Conservation (phyloP, 2,797 vertebrate species). For the Hypotaenidia philippensis region DNA sequence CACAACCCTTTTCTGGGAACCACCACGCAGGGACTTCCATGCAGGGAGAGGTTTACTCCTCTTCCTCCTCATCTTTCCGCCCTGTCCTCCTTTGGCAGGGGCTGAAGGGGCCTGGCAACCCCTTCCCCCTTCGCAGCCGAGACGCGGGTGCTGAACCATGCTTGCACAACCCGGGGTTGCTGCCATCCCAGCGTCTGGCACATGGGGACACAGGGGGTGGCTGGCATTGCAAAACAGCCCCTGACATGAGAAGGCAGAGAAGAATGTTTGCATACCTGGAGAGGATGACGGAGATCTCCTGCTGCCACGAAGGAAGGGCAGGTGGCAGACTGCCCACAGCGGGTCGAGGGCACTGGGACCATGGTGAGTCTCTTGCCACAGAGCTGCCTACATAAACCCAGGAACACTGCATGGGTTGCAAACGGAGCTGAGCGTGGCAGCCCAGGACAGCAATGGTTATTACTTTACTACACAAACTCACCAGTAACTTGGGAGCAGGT, state of each 20-base stretch:
- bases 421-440: rapidly evolving
- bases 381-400: rapidly evolving
- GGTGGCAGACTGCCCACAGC: rapidly evolving
- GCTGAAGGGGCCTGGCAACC: background rate
- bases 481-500: rapidly evolving
- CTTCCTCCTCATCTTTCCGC: background rate
- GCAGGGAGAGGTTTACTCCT: no score
- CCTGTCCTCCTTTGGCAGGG: background rate
- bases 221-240: background rate
- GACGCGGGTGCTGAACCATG: rapidly evolving
- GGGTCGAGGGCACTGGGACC: rapidly evolving
- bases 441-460: background rate
- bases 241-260: background rate
- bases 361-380: background rate
- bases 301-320: background rate
- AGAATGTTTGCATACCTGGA: background rate
- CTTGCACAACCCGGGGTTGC: background rate
- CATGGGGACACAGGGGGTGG: background rate
- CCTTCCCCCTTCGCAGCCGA: rapidly evolving
- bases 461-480: rapidly evolving
- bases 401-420: rapidly evolving
- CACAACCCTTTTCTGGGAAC: background rate
- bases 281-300: background rate
- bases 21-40: rapidly evolving
- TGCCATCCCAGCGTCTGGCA: background rate